Conservation (phyloP, 2,113 vertebrate species). For the Mesembrinibis cayennensis region DNA sequence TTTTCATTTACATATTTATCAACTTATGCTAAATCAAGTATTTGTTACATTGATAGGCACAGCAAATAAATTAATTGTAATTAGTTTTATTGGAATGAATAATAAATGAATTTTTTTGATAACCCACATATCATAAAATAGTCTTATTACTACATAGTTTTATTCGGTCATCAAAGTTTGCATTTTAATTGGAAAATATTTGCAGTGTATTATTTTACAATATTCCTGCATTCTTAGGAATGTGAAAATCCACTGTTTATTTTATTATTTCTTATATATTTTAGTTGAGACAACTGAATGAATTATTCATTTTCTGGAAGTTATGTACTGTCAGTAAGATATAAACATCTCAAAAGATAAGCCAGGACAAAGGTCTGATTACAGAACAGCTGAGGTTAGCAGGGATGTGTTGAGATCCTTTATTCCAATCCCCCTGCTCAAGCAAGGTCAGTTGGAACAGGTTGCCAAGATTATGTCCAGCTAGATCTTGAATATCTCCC, state of each 20-base stretch:
- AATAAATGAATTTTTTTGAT: background rate
- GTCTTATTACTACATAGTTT: background rate
- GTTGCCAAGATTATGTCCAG: background rate
- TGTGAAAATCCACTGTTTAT: background rate
- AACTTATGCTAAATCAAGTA: slow-evolving; percentile 25
- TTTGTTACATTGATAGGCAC: background rate
- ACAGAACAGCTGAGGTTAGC: background rate
- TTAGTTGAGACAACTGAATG: background rate
- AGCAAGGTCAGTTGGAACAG: background rate
- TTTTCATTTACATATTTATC: slow-evolving; percentile 36
- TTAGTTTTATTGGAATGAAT: slow-evolving; percentile 27
- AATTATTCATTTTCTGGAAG: background rate
- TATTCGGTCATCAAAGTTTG: background rate
- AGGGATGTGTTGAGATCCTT: background rate
- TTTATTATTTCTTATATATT: background rate
- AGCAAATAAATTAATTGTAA: slow-evolving; percentile 17
- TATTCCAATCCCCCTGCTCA: background rate
- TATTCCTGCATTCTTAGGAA: background rate
- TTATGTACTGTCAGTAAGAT: background rate
- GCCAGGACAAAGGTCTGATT: background rate
- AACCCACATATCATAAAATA: background rate
- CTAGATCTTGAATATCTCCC: background rate
- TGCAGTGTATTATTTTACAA: background rate
- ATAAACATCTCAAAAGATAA: background rate
- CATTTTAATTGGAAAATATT: background rate